Evolutionary conservation across 2,113 vertebrate species (phyloP), one percentile per base, ranked within the genome.

Genomic region (Acrocephalus kingi): DNA sequence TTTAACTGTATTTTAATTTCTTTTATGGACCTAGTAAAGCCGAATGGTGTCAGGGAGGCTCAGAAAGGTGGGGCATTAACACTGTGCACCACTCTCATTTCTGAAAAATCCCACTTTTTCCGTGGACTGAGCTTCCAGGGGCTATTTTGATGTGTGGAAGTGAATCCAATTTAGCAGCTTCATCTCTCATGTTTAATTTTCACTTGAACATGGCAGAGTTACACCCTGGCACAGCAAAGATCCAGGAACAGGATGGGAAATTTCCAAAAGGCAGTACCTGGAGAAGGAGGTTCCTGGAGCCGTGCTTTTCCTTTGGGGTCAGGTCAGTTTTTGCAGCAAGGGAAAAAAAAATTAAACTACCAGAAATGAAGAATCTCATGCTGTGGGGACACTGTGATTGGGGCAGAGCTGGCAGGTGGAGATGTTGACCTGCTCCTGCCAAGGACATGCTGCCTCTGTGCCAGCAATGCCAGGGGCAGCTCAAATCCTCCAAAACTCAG

Each of bases 1-100:
- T 97, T 92, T 77, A 89, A 92, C 86, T 61, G 69, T 63, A 74
- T 88, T 90, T 96, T 94, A 92, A 96, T 94, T 90, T 91, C 74
- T 83, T 95, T 96, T 96, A 96, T 89, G 74, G 83, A 68, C 33
- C 59, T 89, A 43, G 62, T 97, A 87, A 94, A 93, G 89, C 30
- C 7, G 2, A 59, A 39, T 13, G 35, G 74, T 69, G 87, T 82
- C 90, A 85, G 69, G 91, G 51, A 95, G 71, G n/a, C 49, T 75
- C 72, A 46, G 68, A 78, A 35, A 89, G 77, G 87, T 87, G 77
- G 51, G 92, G 41, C 56, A 27, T 68, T 52, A 12, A 17, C 58
- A 45, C 25, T 24, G 3, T 3, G 5, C 11, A 41, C 0, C 1
- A 15, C 35, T 82, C 33, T 28, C 31, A 22, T 25, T 78, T 51